A percentile compares a stretch with the other conserved stretches of the same genome.
phyloP scores from a whole-genome alignment of 2,113 vertebrate species.

The Tylochromis polylepis region DNA sequence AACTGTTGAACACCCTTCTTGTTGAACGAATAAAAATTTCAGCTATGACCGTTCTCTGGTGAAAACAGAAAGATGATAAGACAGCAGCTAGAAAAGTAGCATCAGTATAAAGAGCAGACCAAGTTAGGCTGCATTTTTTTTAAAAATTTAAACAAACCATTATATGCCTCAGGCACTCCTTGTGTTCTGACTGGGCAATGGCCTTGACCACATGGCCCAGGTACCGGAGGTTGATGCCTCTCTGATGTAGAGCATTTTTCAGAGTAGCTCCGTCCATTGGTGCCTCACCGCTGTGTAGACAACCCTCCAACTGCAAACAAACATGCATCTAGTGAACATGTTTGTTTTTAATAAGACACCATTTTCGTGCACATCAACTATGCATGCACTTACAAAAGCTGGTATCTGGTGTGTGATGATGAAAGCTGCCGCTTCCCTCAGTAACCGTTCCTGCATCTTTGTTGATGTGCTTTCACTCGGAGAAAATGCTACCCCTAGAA shows the following conservation, averaged over 20 bases:
- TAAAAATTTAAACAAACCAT: constrained; percentile 47
- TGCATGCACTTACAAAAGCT: constrained; percentile 69
- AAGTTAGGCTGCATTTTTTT: neutral
- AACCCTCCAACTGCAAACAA: constrained; percentile 66
- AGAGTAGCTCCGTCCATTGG: constrained; percentile 76
- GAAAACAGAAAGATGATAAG: neutral
- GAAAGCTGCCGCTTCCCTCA: constrained; percentile 74
- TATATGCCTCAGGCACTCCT: constrained; percentile 71
- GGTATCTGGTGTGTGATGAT: constrained; percentile 75
- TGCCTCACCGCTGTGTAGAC: constrained; percentile 57
- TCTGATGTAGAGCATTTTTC: constrained; percentile 70
- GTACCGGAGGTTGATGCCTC: constrained; percentile 80
- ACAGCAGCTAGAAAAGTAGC: neutral
- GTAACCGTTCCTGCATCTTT: constrained; percentile 69
- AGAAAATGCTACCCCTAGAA: constrained; percentile 72
- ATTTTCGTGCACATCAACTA: neutral
- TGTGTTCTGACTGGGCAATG: constrained; percentile 67
- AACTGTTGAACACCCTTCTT: constrained; percentile 71
- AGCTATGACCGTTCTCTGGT: constrained; percentile 64
- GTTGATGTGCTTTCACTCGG: constrained; percentile 45
- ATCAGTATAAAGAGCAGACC: neutral
- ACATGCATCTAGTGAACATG: neutral
- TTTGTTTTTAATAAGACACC: neutral
- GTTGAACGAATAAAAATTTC: constrained; percentile 75
- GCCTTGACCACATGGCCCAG: constrained; percentile 68